A percentile compares a stretch with the other conserved stretches of the same genome.
Evolutionary conservation across 2,888 invertebrate species (phyloP).

Genomic region (Phorcus lineatus): DNA sequence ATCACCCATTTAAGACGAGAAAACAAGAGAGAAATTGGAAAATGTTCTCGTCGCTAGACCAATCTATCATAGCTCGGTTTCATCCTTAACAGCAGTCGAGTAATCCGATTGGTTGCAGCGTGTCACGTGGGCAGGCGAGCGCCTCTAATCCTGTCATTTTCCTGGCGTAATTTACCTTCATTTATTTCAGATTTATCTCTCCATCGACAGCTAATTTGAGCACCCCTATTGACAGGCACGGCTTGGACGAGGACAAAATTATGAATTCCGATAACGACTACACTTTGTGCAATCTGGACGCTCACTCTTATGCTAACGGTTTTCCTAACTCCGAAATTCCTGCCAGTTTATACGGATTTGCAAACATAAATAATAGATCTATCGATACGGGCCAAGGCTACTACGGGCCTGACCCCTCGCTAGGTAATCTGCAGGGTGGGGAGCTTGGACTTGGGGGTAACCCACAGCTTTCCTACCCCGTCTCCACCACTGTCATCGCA

Average conservation of each 20-base stretch:
- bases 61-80: slow-evolving; percentile 19
- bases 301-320: slow-evolving; percentile 67
- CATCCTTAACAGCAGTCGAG: slow-evolving; percentile 10
- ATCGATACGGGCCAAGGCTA: slow-evolving; percentile 65
- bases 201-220: slow-evolving; percentile 70
- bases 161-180: slow-evolving; percentile 70
- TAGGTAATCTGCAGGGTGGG: slow-evolving; percentile 44
- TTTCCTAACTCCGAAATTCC: slow-evolving; percentile 55
- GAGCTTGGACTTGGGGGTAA: slow-evolving; percentile 51
- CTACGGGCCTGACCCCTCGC: slow-evolving; percentile 51
- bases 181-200: slow-evolving; percentile 73
- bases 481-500: slow-evolving; percentile 31
- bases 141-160: slow-evolving; percentile 68
- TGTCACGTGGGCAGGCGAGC: slow-evolving; percentile 63
- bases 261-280: slow-evolving; percentile 73
- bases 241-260: slow-evolving; percentile 42
- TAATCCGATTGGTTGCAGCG: slow-evolving; percentile 52
- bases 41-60: slow-evolving; percentile 23
- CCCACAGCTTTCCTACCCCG: slow-evolving; percentile 22
- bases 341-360: slow-evolving; percentile 59
- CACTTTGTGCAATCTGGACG: slow-evolving; percentile 74
- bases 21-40: slow-evolving; percentile 25
- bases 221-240: slow-evolving; percentile 55
- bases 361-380: slow-evolving; percentile 57
- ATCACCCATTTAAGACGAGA: slow-evolving; percentile 19